Evolutionary conservation across 2,888 invertebrate species (phyloP).

Genomic region (Odontomyia ornata): DNA sequence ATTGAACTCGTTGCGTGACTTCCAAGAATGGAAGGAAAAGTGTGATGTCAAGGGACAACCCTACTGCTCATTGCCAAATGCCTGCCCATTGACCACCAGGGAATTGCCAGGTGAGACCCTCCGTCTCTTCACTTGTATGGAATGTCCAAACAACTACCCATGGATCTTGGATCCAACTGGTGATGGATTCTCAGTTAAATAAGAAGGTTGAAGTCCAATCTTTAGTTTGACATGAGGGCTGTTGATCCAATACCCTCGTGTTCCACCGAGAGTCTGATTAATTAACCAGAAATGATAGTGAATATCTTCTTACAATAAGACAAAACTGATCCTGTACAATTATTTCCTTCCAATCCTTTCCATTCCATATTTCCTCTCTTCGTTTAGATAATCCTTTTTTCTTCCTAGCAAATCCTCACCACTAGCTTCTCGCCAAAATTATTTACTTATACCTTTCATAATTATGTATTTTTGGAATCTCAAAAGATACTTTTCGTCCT

Average conservation of each 20-base stretch:
- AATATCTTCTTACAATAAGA: slow-evolving; percentile 22
- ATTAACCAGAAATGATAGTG: slow-evolving; percentile 19
- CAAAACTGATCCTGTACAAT: slow-evolving; percentile 25
- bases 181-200: slow-evolving; percentile 86
- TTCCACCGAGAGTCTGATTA: slow-evolving; percentile 65
- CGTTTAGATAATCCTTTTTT: not conserved
- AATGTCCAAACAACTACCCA: slow-evolving; percentile 94
- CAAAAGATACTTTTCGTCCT: not conserved
- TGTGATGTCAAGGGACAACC: slow-evolving; percentile 95
- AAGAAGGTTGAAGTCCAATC: slow-evolving; percentile 18
- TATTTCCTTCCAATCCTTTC: slow-evolving; percentile 6
- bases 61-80: slow-evolving; percentile 90
- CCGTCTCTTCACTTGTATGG: slow-evolving; percentile 93
- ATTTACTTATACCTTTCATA: too few relatives aligned
- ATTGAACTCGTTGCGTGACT: slow-evolving; percentile 83
- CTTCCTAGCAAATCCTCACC: not conserved
- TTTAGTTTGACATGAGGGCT: slow-evolving; percentile 26
- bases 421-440: not conserved
- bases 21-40: slow-evolving; percentile 95
- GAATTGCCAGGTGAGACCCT: slow-evolving; percentile 92
- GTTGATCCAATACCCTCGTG: slow-evolving; percentile 47
- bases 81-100: slow-evolving; percentile 87
- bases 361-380: not conserved
- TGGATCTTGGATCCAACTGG: slow-evolving; percentile 95
- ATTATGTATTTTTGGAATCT: not conserved